Evolutionary conservation across 1,140 invertebrate species (phyloP), one percentile per base, ranked within the genome.

Genomic region (Triops cancriformis): DNA sequence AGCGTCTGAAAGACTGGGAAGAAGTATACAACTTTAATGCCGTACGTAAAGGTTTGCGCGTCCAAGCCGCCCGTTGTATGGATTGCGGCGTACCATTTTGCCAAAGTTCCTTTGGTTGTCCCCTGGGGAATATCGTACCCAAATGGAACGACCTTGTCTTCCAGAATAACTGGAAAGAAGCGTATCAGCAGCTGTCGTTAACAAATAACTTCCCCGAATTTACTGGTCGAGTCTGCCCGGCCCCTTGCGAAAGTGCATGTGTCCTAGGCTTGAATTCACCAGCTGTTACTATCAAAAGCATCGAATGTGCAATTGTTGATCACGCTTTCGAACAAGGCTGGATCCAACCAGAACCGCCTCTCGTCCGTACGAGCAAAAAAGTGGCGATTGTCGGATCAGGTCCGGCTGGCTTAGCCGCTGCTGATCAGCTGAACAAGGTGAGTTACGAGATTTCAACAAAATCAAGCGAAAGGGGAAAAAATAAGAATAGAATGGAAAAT

Each of bases 131-230:
- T 84, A 97, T 99, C 78, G 98, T 99, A 83, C 98, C 98, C 27
- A 98, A 98, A 86, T 99, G 96, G 95, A 99, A 99, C 85, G 94
- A 98, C 85, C 89, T 99, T 0, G 89, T 99, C 2, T 98, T 94
- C 86, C 91, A 93, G 80, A 92, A 93, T 75, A 94, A 98, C 82
- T 99, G 98, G 98, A 90, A 93, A 79, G 94, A 98, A 85, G 98
- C 98, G n/a, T 86, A 99, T 1, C 90, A 93, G 80, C 95, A 98
- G 82, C 87, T 99, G 31, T 86, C 98, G 77, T 97, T 99, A 85
- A 99, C 98, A 1, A 99, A 99, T 83, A 99, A 99, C 84, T 99
- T 99, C 86, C 98, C 98, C 89, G 98, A 99, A 86, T 99, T 99
- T 83, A 99, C 97, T 74, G 98, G 98, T 4, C 88, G 98, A 82